Evolutionary conservation across 1,140 invertebrate genomes (phyloP), one percentile per base, ranked within the genome.

Genomic region (Schlechtendalia chinensis): DNA sequence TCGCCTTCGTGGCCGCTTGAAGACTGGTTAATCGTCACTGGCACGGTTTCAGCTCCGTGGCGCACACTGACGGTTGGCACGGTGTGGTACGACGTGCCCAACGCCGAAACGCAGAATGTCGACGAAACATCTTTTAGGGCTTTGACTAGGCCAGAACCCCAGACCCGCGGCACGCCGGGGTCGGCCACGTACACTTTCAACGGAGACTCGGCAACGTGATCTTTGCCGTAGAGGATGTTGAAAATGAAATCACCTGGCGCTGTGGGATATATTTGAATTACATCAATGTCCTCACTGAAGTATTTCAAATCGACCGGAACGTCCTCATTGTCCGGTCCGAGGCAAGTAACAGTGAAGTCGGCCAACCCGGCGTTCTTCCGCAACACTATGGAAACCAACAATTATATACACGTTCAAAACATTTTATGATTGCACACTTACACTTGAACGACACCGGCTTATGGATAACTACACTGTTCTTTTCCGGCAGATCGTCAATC

Each of bases 191-290:
- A 87, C 82, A 91, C 89, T 27, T 87, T 86, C 65, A 91, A 81
- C 4, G 90, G 88, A 54, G 88, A 88, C 58, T 90, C 90, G 32
- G 83, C 75, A 83, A 86, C 88, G 82, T 89, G 87, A 82, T 90
- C 90, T 53, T 94, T 93, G 82, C 95, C 96, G 84, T 96, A 97
- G 45, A 91, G 93, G 11, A 98, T 90, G 74, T 91, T 92, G 58
- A 98, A 91, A 86, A 94, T 91, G 84, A 98, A 97, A 83, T 93
- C 92, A 82, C 96, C 96, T 29, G 96, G 92, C 72, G 95, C 89
- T 5, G 90, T 92, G 5, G 96, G 96, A 61, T 92, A 89, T 84
- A 98, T 94, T 83, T 95, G 93, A 65, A 98, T 91, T 83, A 92
- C 88, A 83, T 91, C 89, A 22, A 90, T 88, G 83, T 92, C 91